Evolutionary conservation across 2,113 vertebrate genomes (phyloP).

Genomic region (Girardinichthys multiradiatus): DNA sequence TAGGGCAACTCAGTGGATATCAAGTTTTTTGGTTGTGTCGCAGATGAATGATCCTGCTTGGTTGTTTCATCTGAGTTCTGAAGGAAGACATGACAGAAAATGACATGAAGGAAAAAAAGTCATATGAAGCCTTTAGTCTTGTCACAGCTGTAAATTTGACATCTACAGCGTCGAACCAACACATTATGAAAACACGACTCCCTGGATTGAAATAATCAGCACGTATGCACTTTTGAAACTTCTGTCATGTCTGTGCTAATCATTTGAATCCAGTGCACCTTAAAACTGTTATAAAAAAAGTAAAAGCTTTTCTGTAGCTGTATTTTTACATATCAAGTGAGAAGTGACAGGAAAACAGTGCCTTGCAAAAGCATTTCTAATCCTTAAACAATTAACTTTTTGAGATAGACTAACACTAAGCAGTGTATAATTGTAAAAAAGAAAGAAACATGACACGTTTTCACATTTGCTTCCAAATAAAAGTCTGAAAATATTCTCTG

Average conservation of each 20-base stretch:
- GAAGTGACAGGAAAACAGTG: neutral
- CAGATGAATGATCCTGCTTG: neutral
- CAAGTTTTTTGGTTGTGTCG: constrained; percentile 31
- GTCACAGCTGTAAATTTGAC: constrained; percentile 33
- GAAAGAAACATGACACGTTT: neutral
- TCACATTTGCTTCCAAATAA: neutral
- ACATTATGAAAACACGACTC: constrained; percentile 13
- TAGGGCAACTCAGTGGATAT: constrained; percentile 12
- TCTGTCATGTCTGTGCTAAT: constrained; percentile 48
- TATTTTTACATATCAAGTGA: neutral
- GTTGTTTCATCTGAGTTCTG: constrained; percentile 1
- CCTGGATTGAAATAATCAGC: constrained; percentile 60
- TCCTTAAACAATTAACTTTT: neutral
- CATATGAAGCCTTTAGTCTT: neutral
- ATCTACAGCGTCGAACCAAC: neutral
- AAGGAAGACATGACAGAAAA: too few species aligned
- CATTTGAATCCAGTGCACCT: constrained; percentile 54
- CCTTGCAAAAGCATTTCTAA: neutral
- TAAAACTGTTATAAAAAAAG: neutral
- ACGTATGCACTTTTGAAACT: constrained; percentile 62
- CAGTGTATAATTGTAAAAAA: neutral
- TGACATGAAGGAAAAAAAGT: too few species aligned
- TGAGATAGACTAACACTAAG: neutral
- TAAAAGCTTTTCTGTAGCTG: neutral
- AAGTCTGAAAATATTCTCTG: neutral